Conservation (phyloP, 2,797 vertebrate species). For the Lagodon rhomboides region DNA sequence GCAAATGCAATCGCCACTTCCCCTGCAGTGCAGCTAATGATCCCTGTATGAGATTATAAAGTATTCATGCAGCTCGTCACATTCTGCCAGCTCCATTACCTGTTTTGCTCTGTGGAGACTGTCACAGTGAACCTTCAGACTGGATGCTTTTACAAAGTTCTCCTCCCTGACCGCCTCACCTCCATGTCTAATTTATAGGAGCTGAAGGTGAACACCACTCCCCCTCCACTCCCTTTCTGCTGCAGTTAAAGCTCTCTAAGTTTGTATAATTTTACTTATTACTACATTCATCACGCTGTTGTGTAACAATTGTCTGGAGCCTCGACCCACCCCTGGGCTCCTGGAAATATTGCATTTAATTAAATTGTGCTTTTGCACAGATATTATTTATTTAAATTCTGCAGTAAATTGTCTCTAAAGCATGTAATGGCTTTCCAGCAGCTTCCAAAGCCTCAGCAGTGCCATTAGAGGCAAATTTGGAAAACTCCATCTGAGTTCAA, state of each 20-base stretch:
- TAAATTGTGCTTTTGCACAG: slow-evolving; percentile 48
- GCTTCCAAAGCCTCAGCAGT: slow-evolving; percentile 38
- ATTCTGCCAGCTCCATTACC: slow-evolving; percentile 29
- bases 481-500: slow-evolving; percentile 38
- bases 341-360: slow-evolving; percentile 60
- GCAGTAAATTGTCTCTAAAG: slow-evolving; percentile 66
- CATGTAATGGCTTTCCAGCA: slow-evolving; percentile 50
- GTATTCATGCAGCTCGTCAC: slow-evolving; percentile 50
- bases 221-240: slow-evolving; percentile 2
- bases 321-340: slow-evolving; percentile 25
- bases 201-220: slow-evolving; percentile 1
- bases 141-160: slow-evolving; percentile 17
- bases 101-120: slow-evolving; percentile 22
- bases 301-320: slow-evolving; percentile 40
- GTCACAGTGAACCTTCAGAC: slow-evolving; percentile 16
- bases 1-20: slow-evolving; percentile 17
- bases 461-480: slow-evolving; percentile 27
- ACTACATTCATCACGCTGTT: slow-evolving; percentile 19
- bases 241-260: slow-evolving; percentile 15
- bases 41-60: slow-evolving; percentile 47
- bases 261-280: slow-evolving; percentile 25
- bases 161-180: slow-evolving; percentile 15
- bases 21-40: slow-evolving; percentile 42
- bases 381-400: slow-evolving; percentile 60
- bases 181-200: slow-evolving; percentile 30